Conservation (phyloP, 2,797 vertebrate species). For the Syngnathus acus region DNA sequence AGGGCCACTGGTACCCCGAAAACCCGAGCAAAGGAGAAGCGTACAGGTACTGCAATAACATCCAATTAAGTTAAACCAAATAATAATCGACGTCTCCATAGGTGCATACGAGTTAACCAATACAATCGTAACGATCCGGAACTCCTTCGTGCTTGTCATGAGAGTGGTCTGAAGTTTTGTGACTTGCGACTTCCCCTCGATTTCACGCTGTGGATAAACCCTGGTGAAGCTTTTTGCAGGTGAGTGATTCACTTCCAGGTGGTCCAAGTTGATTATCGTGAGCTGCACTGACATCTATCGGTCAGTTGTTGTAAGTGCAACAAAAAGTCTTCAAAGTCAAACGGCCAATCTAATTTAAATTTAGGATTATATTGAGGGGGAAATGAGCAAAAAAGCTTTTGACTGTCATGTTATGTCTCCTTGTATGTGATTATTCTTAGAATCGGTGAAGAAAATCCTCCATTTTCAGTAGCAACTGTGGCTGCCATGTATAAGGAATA, state of each 20-base stretch:
- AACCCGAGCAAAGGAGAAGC: constrained; percentile 80
- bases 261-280: background rate
- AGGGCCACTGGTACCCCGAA: constrained; percentile 82
- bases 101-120: constrained; percentile 69
- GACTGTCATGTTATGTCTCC: background rate
- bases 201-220: constrained; percentile 70
- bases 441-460: background rate
- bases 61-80: background rate
- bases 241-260: constrained; percentile 28
- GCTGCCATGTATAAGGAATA: background rate
- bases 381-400: background rate
- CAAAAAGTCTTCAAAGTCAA: too few species aligned
- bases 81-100: constrained; percentile 19
- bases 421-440: background rate
- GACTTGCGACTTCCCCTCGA: constrained; percentile 64
- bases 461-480: background rate
- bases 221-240: constrained; percentile 73
- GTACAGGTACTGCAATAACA: constrained; percentile 68
- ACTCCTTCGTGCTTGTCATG: constrained; percentile 60
- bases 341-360: too few species aligned
- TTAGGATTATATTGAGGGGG: too few species aligned
- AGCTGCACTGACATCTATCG: background rate
- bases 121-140: constrained; percentile 60
- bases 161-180: constrained; percentile 58
- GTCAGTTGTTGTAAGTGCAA: too few species aligned